Percentiles rank a stretch among this genome's conserved stretches.
Conservation (phyloP, 2,888 invertebrate species). For the Osedax fenrisi region DNA sequence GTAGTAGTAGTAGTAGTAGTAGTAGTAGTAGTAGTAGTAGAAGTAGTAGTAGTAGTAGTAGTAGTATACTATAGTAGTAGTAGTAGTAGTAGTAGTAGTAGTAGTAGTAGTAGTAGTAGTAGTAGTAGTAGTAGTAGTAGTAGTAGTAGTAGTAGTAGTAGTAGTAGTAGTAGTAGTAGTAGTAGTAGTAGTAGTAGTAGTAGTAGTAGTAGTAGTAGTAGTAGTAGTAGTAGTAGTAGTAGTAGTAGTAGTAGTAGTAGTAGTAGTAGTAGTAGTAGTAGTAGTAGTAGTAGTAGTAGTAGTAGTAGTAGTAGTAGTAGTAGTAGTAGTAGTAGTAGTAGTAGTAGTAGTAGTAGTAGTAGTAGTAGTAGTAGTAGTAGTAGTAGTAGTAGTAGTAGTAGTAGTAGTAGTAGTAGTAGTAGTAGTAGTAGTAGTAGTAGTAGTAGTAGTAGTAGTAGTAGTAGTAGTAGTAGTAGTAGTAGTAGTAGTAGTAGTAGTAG, state of each 20-base stretch:
- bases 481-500: constrained; percentile 33
- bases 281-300: not conserved
- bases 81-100: constrained; percentile 33
- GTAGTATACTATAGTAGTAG: no score
- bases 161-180: constrained; percentile 31
- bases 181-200: constrained; percentile 30
- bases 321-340: constrained; percentile 30
- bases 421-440: constrained; percentile 29
- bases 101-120: constrained; percentile 34
- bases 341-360: constrained; percentile 28
- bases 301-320: constrained; percentile 19
- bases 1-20: constrained; percentile 29
- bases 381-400: constrained; percentile 28
- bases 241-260: not conserved
- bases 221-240: not conserved
- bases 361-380: constrained; percentile 30
- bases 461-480: constrained; percentile 34
- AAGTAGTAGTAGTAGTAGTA: constrained; percentile 29
- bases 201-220: not conserved
- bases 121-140: constrained; percentile 33
- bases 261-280: not conserved
- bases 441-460: constrained; percentile 32
- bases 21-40: constrained; percentile 30
- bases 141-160: constrained; percentile 32
- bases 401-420: constrained; percentile 29